Percentiles rank a stretch among this genome's conserved stretches.
Conservation (phyloP, 2,113 vertebrate genomes). For the Melospiza melodia region DNA sequence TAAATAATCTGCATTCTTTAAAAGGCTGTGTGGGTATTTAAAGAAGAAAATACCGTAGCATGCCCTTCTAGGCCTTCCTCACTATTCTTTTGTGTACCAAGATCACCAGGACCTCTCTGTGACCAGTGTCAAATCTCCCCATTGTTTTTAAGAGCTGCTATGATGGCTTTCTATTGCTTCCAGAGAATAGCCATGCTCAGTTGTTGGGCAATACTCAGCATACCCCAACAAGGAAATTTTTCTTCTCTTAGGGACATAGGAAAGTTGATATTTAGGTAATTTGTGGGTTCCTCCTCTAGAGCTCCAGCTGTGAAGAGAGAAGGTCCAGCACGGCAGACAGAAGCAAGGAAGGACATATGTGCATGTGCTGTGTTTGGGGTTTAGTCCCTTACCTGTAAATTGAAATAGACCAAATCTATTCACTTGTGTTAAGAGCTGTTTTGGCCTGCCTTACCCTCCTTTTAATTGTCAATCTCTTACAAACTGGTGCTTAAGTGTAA, state of each 20-base stretch:
- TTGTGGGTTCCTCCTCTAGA: not conserved
- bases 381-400: not conserved
- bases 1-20: not conserved
- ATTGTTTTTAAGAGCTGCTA: accelerated
- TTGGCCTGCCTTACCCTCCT: not conserved
- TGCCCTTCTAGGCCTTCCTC: not conserved
- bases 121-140: accelerated
- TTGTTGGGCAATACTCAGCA: not conserved
- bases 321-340: accelerated
- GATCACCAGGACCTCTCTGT: not conserved
- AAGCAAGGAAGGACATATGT: not conserved
- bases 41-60: not conserved
- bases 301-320: not conserved
- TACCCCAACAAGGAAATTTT: not conserved
- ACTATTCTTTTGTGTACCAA: not conserved
- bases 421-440: not conserved
- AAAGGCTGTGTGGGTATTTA: not conserved
- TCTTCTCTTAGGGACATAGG: not conserved
- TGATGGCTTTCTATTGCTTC: not conserved
- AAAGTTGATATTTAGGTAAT: not conserved
- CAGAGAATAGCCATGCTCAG: not conserved
- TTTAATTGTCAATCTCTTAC: not conserved
- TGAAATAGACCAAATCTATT: not conserved
- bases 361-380: not conserved
- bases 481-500: not conserved